Base-by-base conservation (phyloP, 2,113 vertebrate genomes). In the Cervus canadensis region DNA sequence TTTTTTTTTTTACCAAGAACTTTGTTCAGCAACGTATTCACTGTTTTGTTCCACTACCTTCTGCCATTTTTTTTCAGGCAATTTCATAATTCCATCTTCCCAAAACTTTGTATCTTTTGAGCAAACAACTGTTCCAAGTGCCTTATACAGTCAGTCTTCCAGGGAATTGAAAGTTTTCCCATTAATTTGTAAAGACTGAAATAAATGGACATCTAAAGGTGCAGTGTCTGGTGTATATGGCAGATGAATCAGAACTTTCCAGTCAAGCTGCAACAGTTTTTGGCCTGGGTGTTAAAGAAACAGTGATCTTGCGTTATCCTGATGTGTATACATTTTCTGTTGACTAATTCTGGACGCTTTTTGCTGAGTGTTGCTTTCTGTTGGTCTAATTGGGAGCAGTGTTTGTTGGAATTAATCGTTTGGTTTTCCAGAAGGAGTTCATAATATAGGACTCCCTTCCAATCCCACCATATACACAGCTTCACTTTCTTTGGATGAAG, bases 301-400 rank as follows among this genome's bases (percentile, higher is more conserved):
- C 36, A 15, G 0, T 0, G 1, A 4, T 26, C 40, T 76, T 14
- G 40, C 9, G 0, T 40, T 71, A 71, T 40, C 2, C 12, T 76
- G 23, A 25, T 14, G 71, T 40, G 2, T 26, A 43, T 43, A 6
- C 0, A 0, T 43, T 76, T 76, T 76, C 40, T 43, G 40, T 43
- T 76, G 71, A 43, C 71, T 26, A 43, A 26, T 76, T 76, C 6
- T 43, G 71, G 23, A 76, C 0, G 3, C 71, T 76, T 76, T 76
- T 76, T 2, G 0, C 25, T 76, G 36, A 43, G 71, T 43, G 23
- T 23, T 43, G 71, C 40, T 76, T 43, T 76, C 40, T 43, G 40
- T 13, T 43, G 71, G 71, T 76, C 71, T 76, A 40, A 13, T 74
- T 40, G 3, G 11, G 21, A 74, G 36, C 71, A 14, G 40, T 76